phyloP scores from a whole-genome alignment of 2,113 vertebrate genomes.

The Rhinolophus ferrumequinum region DNA sequence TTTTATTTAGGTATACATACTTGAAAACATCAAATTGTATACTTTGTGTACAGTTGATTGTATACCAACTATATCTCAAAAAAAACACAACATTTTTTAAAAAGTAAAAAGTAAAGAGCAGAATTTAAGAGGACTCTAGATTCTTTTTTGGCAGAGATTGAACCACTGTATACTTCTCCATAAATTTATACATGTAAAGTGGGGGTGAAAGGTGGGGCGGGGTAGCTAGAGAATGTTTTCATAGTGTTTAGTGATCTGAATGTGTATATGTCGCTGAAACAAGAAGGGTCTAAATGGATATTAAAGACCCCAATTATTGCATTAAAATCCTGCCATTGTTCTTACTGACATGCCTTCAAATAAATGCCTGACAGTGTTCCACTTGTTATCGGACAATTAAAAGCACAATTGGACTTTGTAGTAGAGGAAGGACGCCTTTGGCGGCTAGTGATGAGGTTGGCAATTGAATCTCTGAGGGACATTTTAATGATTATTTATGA shows the following conservation, averaged over 20 bases:
- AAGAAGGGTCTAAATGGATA: neutral
- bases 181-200: neutral
- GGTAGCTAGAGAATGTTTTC: neutral
- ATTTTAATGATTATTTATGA: conserved; percentile 47
- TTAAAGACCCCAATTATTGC: neutral
- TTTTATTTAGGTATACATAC: neutral
- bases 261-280: neutral
- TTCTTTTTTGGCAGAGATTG: neutral
- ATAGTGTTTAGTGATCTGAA: neutral
- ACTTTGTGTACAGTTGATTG: neutral
- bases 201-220: neutral
- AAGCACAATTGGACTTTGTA: neutral
- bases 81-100: neutral
- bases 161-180: neutral
- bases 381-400: conserved; percentile 36
- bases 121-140: neutral
- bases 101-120: neutral
- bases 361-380: neutral
- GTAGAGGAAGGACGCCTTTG: neutral
- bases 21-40: conserved; percentile 10
- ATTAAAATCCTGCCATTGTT: neutral
- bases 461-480: neutral
- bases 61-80: neutral
- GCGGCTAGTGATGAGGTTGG: neutral
- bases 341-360: neutral